Conservation (phyloP, 1,140 invertebrate genomes). For the Reticulitermes speratus region DNA sequence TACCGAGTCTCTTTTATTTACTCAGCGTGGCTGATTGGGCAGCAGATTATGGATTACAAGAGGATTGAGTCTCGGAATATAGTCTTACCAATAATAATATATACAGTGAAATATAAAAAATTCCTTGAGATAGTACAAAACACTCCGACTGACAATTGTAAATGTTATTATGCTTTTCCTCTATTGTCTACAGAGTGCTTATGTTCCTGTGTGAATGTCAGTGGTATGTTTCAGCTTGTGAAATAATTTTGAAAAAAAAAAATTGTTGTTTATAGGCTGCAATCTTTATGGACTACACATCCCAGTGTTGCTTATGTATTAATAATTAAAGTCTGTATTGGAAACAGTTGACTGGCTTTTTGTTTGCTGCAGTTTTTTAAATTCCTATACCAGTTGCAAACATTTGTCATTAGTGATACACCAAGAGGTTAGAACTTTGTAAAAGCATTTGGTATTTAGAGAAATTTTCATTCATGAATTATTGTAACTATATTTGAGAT, state of each 20-base stretch:
- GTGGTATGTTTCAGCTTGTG: constrained; percentile 26
- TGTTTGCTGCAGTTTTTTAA: not conserved
- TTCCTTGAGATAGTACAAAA: constrained; percentile 35
- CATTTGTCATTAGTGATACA: no score
- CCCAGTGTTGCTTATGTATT: constrained; percentile 33
- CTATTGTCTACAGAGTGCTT: constrained; percentile 18
- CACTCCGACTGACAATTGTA: constrained; percentile 34
- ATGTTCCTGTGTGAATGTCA: constrained; percentile 28
- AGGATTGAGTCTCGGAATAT: constrained; percentile 19
- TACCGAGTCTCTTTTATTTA: constrained; percentile 19
- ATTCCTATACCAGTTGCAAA: no score
- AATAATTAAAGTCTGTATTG: constrained; percentile 34
- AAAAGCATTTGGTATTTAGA: no score
- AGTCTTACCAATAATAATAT: constrained; percentile 31
- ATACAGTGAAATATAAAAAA: constrained; percentile 27
- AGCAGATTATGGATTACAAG: constrained; percentile 21
- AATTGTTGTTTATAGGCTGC: constrained; percentile 33
- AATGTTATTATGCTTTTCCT: constrained; percentile 28
- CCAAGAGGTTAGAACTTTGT: no score
- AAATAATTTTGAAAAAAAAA: constrained; percentile 23
- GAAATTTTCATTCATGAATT: no score
- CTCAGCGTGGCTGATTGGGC: constrained; percentile 5
- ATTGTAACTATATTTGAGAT: no score
- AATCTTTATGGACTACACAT: constrained; percentile 25
- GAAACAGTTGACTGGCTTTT: constrained; percentile 20